Evolutionary conservation across 2,797 vertebrate species (phyloP), one percentile per base, ranked within the genome.

Genomic region (Remorina albescens): DNA sequence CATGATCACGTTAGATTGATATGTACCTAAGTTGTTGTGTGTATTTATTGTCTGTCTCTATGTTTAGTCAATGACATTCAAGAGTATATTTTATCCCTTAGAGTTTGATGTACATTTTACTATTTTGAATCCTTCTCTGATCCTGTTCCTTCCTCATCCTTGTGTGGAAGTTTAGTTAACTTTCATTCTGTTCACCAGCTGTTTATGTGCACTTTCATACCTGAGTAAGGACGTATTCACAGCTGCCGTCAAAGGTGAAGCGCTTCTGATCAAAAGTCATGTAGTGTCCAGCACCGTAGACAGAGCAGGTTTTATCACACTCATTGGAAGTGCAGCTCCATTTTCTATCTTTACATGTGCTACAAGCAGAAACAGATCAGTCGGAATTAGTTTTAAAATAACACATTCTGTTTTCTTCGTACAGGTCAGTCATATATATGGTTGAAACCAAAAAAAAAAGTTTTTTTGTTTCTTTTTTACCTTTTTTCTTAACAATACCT

Each of bases 221-320:
- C 91, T 96, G 94, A 81, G 90, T 80, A 8, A 97, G 88, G 42
- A 94, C 92, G 79, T 96, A 96, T 91, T 96, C 95, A 86, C 95
- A 96, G 78, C 83, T 91, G 85, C 96, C 95, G 74, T 94, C 93
- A 79, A 96, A 96, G 70, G 86, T 94, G 90, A 91, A 96, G 71
- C 91, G 90, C 61, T 91, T 92, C 42, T 93, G 92, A 77, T 97
- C 96, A 78, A 96, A 96, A 19, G 93, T 96, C 81, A 90, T 86
- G 68, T 95, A 96, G 77, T 97, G 95, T 9, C 96, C 95, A 0
- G 94, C 94, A 6, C 96, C 96, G 21, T 96, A 95, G 10, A 96
- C 82, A 1, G 91, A 86, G 76, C 96, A 97, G 19, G 88, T 94
- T 74, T 92, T 92, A 25, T 94, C 90, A 88, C 96, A 97, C 25